Base-by-base conservation (phyloP, 1,140 invertebrate genomes). In the Drosophila leontia region DNA sequence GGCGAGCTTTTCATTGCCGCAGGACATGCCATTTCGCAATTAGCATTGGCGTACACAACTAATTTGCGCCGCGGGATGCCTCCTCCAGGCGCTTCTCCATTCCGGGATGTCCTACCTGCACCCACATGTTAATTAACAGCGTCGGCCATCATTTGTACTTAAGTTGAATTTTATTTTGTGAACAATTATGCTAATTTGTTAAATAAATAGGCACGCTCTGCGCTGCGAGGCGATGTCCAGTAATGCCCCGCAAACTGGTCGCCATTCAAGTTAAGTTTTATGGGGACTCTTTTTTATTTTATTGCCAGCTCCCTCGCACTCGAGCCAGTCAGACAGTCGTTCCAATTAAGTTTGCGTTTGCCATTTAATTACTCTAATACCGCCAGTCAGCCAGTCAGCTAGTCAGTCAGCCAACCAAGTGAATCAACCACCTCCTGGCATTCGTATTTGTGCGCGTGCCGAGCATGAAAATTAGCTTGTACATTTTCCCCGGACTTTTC, bases 121-220 rank as follows among this genome's bases (percentile, higher is more conserved):
- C 77, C 77, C 82, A 90, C 86, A 80, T 91, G 82, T 88, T 91
- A 91, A 91, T 91, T 91, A 91, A 82, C 83, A 84, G 77, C 79
- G 58, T 44, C 51, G 62, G 55, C 72, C 84, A 90, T 90, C 87
- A 88, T 88, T 91, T 91, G 87, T 91, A 91, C 80, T 91, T 91
- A 91, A 91, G 88, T 91, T 91, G 87, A 91, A 88, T 91, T 91
- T 91, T 91, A 91, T 91, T 91, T 91, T 84, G 80, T 91, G 83
- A 91, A 91, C 87, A 91, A 91, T 91, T 91, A 91, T 91, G 87
- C 87, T 91, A 91, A 91, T 91, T 91, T 91, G 87, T 84, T 91
- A 91, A 91, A 91, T 88, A 90, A 90, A 90, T 88, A 90, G 85
- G 81, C 86, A 75, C 85, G 78, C 78, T 77, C 71, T 61, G 50